Conservation (phyloP, 2,797 vertebrate genomes). For the Neosilurus hyrtlii region DNA sequence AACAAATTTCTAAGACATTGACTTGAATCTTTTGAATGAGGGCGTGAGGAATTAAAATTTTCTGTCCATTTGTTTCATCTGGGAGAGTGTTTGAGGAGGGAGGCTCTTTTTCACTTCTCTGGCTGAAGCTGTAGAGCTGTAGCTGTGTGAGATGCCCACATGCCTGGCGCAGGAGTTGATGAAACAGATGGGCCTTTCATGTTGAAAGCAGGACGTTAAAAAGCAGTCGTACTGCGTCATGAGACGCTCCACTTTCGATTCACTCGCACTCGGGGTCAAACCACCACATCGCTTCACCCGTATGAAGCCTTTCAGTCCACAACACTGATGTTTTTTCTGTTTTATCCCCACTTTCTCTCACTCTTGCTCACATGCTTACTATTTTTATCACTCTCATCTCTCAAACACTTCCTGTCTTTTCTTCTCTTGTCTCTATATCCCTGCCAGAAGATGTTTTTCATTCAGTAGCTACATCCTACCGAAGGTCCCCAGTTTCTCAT, state of each 20-base stretch:
- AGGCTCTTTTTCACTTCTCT: conserved; percentile 8
- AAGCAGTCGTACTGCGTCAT: neutral
- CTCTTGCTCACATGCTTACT: neutral
- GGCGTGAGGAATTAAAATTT: neutral
- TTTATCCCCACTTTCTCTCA: conserved; percentile 6
- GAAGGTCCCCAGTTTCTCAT: neutral
- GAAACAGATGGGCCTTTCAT: conserved; percentile 49
- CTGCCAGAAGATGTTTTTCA: conserved; percentile 1
- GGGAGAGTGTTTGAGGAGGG: neutral
- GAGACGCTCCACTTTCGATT: neutral
- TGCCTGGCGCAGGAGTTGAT: conserved; percentile 19
- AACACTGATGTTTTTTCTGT: neutral
- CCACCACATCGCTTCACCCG: neutral
- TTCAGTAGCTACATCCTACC: neutral
- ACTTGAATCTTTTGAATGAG: neutral
- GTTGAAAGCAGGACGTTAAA: conserved; percentile 35
- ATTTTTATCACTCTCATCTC: conserved; percentile 14
- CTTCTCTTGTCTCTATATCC: neutral
- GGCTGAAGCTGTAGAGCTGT: conserved; percentile 9
- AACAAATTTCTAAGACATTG: neutral
- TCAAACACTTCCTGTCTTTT: conserved; percentile 4
- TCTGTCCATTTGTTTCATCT: neutral
- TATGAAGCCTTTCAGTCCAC: neutral
- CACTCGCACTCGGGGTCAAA: conserved; percentile 4
- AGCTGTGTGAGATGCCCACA: conserved; percentile 16